Evolutionary conservation across 2,797 vertebrate genomes (phyloP).

Genomic region (Rachycentron canadum): DNA sequence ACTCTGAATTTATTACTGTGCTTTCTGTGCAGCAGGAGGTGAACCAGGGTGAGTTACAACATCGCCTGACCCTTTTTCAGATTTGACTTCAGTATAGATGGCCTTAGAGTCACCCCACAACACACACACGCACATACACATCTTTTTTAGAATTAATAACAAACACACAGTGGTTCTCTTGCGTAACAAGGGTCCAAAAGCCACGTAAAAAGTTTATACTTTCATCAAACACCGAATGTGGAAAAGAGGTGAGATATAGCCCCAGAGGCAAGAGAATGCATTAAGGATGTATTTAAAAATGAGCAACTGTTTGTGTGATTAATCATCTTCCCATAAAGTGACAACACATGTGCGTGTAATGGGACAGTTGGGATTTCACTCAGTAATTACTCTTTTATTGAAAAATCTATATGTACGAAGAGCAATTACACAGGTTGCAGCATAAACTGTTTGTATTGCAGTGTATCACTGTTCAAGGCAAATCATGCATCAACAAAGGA

Average conservation of each 20-base stretch:
- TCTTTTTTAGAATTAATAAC: slow-evolving; percentile 34
- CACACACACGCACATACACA: slow-evolving; percentile 19
- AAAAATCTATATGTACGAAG: slow-evolving; percentile 74
- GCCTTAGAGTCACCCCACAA: slow-evolving; percentile 32
- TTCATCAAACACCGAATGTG: slow-evolving; percentile 47
- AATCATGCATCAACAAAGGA: slow-evolving; percentile 32
- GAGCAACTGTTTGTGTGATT: slow-evolving; percentile 71
- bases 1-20: slow-evolving; percentile 68
- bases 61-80: slow-evolving; percentile 48
- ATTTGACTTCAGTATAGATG: slow-evolving; percentile 46
- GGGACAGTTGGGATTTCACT: slow-evolving; percentile 70
- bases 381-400: slow-evolving; percentile 80
- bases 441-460: slow-evolving; percentile 39
- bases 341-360: slow-evolving; percentile 63
- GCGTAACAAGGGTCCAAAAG: slow-evolving; percentile 40
- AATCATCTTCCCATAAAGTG: slow-evolving; percentile 72
- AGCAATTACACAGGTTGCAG: slow-evolving; percentile 67
- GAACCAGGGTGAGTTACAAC: slow-evolving; percentile 55
- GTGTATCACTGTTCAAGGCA: slow-evolving; percentile 35
- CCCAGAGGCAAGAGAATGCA: slow-evolving; percentile 46
- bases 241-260: slow-evolving; percentile 47
- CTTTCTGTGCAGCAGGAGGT: slow-evolving; percentile 53
- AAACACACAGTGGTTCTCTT: slow-evolving; percentile 37
- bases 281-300: slow-evolving; percentile 71
- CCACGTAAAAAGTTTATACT: slow-evolving; percentile 48